phyloP scores from a whole-genome alignment of 1,140 invertebrate species.

The Matsumurasca onukii region DNA sequence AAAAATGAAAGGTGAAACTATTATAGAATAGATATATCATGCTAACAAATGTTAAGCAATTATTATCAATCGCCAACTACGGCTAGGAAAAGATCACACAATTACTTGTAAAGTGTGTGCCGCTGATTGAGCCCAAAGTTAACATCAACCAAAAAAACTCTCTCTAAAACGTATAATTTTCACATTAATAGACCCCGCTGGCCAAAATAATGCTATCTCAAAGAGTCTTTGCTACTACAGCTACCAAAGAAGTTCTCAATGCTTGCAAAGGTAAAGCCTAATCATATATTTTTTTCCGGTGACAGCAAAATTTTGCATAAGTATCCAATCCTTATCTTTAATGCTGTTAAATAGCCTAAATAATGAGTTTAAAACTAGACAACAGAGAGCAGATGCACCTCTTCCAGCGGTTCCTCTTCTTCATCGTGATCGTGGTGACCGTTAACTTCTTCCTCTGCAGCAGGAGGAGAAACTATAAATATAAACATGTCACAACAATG shows the following conservation, averaged over 20 bases:
- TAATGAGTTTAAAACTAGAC: background rate
- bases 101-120: too few relatives aligned
- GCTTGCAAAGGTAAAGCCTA: background rate
- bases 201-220: too few relatives aligned
- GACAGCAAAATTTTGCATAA: background rate
- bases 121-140: too few relatives aligned
- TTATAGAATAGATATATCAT: too few relatives aligned
- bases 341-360: background rate
- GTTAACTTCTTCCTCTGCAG: background rate
- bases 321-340: background rate
- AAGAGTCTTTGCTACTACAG: background rate
- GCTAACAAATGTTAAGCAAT: too few relatives aligned
- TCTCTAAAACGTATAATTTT: too few relatives aligned
- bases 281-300: background rate
- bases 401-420: conserved; percentile 11
- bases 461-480: background rate
- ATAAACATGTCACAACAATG: too few relatives aligned
- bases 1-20: too few relatives aligned
- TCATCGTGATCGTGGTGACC: background rate
- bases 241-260: background rate
- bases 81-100: too few relatives aligned
- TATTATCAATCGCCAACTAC: too few relatives aligned
- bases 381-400: conserved; percentile 3
- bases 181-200: too few relatives aligned
- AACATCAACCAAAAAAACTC: too few relatives aligned